Evolutionary conservation across 53 echinoderm and acorn worm genomes (phyloP).

Genomic region (Henricia sp.): DNA sequence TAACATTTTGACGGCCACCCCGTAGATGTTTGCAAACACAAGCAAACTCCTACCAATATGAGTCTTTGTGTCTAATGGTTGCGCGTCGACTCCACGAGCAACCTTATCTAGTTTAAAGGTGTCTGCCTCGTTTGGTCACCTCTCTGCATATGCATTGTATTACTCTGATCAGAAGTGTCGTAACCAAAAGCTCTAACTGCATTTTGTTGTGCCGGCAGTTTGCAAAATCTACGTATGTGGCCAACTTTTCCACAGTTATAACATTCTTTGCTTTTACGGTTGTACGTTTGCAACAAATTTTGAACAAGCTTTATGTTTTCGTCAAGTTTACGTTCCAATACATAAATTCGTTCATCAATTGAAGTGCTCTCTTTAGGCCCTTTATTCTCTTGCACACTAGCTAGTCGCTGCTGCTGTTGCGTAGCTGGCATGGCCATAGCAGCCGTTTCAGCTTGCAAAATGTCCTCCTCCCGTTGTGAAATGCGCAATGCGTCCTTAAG

Average conservation of each 20-base stretch:
- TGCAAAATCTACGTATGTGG: constrained; percentile 7
- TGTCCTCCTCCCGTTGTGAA: neutral
- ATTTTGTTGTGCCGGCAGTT: neutral
- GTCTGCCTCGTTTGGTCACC: neutral
- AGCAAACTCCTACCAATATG: neutral
- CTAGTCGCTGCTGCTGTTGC: neutral
- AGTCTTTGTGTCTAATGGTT: neutral
- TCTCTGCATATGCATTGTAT: too few species aligned
- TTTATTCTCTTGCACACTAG: neutral
- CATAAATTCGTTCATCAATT: neutral
- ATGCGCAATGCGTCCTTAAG: neutral
- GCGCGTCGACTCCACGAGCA: constrained; percentile 11
- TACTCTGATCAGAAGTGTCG: neutral
- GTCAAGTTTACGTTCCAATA: neutral
- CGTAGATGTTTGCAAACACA: neutral
- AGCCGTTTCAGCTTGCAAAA: neutral
- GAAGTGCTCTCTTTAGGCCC: neutral
- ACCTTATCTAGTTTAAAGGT: constrained; percentile 9
- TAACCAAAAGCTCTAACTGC: neutral
- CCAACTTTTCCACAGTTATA: neutral
- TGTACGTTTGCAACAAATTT: neutral
- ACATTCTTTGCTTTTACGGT: neutral
- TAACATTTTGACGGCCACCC: constrained; percentile 5
- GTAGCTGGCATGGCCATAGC: neutral
- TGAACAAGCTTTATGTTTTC: neutral